Percentiles rank a stretch among this genome's conserved stretches.
These are phyloP conservation scores for Apantesis nais DNA, from an alignment of 2,888 invertebrate species.

Conservation along the genomic window DNA sequence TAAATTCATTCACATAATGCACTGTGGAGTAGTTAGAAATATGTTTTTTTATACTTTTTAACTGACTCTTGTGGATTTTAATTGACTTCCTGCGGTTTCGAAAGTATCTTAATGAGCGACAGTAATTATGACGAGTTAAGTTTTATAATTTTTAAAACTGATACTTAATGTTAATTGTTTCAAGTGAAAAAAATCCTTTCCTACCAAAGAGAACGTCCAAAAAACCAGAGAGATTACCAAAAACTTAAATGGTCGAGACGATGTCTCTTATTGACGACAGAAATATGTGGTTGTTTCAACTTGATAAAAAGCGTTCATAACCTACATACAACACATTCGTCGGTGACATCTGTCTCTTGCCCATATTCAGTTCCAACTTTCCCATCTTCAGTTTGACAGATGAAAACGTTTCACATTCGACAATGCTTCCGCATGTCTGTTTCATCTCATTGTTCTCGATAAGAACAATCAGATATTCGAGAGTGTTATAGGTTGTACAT, in stretches of 20 bases:
- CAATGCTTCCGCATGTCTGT: conserved; percentile 43
- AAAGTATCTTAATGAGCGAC: conserved; percentile 35
- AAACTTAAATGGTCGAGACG: background rate
- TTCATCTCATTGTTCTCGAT: conserved; percentile 51
- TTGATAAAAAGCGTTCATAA: conserved; percentile 6
- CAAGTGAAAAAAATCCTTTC: background rate
- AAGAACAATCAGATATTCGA: conserved; percentile 51
- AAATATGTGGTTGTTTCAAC: conserved; percentile 2
- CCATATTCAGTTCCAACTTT: conserved; percentile 18
- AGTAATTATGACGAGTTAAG: conserved; percentile 2
- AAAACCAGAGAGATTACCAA: background rate
- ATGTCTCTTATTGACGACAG: background rate
- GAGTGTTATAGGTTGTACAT: conserved; percentile 2
- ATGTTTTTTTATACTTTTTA: conserved; percentile 38
- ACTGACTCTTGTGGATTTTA: conserved; percentile 45
- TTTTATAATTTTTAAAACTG: conserved; percentile 4
- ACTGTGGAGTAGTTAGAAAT: conserved; percentile 41
- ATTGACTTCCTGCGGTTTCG: conserved; percentile 41
- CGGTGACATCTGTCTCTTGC: conserved; percentile 23
- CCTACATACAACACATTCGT: background rate
- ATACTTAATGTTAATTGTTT: background rate
- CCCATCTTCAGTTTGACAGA: conserved; percentile 34
- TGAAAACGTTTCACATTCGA: conserved; percentile 42
- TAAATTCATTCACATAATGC: conserved; percentile 49
- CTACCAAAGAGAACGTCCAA: background rate